These are phyloP conservation scores for Lottia scabra DNA, from an alignment of 2,888 invertebrate species.

Conservation along the genomic window DNA sequence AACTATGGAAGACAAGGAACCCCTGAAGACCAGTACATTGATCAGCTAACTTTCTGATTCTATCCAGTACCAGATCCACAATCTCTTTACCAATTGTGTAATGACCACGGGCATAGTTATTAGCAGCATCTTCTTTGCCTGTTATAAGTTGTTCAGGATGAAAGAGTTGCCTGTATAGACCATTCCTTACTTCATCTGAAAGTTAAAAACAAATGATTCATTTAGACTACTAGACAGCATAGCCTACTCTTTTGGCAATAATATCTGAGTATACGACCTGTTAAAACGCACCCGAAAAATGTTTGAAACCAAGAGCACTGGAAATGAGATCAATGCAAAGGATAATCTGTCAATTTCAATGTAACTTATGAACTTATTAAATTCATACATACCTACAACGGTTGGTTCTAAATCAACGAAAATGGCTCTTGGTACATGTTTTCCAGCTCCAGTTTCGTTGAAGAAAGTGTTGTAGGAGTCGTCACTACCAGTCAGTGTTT, in stretches of 20 bases:
- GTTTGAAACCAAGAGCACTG: too few species aligned
- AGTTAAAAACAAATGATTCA: neutral
- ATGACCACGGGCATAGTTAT: neutral
- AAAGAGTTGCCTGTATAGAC: neutral
- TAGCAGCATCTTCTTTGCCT: neutral
- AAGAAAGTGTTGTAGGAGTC: constrained; percentile 84
- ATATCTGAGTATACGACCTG: too few species aligned
- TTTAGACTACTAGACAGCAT: too few species aligned
- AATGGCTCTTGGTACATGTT: constrained; percentile 91
- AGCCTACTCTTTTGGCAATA: too few species aligned
- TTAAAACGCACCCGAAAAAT: too few species aligned
- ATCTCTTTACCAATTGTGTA: neutral
- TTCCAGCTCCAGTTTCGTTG: constrained; percentile 90
- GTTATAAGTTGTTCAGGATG: neutral
- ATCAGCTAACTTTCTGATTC: constrained; percentile 2
- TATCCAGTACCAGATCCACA: neutral
- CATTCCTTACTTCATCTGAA: constrained; percentile 1
- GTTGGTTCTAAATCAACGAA: constrained; percentile 96
- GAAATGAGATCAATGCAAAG: too few species aligned
- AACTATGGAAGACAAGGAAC: neutral
- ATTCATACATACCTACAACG: constrained; percentile 80
- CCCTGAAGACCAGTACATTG: neutral
- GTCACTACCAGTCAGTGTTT: constrained; percentile 79
- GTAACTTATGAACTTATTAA: too few species aligned
- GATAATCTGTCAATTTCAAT: too few species aligned